Conservation (phyloP, 2,113 vertebrate species). For the Prolemur simus region DNA sequence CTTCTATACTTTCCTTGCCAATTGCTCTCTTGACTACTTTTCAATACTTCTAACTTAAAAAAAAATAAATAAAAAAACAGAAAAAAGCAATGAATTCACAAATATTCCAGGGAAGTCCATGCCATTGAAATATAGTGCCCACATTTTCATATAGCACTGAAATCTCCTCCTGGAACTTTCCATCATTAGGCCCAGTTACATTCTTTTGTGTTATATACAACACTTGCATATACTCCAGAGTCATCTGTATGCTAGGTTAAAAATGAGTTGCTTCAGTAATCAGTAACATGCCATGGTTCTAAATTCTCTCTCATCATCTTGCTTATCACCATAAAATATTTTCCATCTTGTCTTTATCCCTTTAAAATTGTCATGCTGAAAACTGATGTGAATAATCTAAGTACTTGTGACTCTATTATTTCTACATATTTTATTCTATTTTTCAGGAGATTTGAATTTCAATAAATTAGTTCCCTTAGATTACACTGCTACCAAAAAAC, state of each 20-base stretch:
- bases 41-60: background rate
- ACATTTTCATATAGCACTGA: background rate
- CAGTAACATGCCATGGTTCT: background rate
- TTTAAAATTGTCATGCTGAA: background rate
- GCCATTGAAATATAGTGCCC: accelerated
- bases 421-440: background rate
- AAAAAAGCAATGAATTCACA: background rate
- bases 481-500: background rate
- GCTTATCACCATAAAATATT: background rate
- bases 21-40: background rate
- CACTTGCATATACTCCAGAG: background rate
- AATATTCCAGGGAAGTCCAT: accelerated
- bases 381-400: background rate
- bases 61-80: background rate
- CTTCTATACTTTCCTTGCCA: background rate
- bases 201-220: background rate
- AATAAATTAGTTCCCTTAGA: background rate
- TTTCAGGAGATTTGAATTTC: background rate
- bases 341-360: background rate
- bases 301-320: background rate
- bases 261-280: background rate
- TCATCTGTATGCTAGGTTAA: background rate
- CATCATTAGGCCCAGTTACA: background rate
- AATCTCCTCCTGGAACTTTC: background rate
- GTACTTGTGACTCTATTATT: background rate